These are phyloP conservation scores for Gymnogyps californianus DNA, from an alignment of 2,113 vertebrate genomes.

Conservation along the genomic window DNA sequence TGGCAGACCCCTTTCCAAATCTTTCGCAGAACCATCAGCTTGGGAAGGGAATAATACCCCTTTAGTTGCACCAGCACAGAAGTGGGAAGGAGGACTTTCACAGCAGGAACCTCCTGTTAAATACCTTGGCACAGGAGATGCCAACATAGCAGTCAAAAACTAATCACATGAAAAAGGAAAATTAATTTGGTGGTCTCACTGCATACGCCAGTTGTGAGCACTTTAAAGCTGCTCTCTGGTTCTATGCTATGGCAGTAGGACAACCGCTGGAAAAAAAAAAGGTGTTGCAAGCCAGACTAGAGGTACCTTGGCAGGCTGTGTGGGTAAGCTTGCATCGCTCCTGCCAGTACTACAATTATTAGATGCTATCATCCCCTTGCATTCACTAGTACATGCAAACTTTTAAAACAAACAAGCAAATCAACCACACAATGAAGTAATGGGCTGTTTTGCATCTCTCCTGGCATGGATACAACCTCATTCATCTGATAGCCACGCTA, in stretches of 20 bases:
- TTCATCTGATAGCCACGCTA: conserved; percentile 48
- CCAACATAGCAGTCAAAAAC: conserved; percentile 32
- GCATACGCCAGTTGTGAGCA: background rate
- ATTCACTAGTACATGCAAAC: conserved; percentile 57
- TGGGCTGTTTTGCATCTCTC: conserved; percentile 36
- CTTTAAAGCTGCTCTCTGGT: conserved; percentile 35
- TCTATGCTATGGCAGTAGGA: background rate
- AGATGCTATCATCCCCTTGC: conserved; percentile 49
- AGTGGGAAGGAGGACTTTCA: background rate
- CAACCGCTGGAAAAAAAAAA: background rate
- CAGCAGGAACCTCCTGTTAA: background rate
- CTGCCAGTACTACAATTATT: conserved; percentile 42
- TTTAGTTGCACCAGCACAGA: background rate
- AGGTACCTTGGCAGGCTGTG: conserved; percentile 39
- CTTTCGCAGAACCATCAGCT: background rate
- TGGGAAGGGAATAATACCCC: background rate
- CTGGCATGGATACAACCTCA: conserved; percentile 13
- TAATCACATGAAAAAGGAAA: conserved; percentile 60
- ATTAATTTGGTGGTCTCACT: conserved; percentile 50
- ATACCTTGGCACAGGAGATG: background rate
- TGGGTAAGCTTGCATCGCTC: background rate
- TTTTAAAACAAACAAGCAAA: conserved; percentile 67
- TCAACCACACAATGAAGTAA: conserved; percentile 61
- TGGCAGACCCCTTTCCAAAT: background rate
- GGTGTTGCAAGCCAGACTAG: conserved; percentile 6